A percentile compares a stretch with the other conserved stretches of the same genome.
These are phyloP conservation scores for Drosophila meridiana DNA, from an alignment of 2,888 invertebrate species.

Conservation along the genomic window DNA sequence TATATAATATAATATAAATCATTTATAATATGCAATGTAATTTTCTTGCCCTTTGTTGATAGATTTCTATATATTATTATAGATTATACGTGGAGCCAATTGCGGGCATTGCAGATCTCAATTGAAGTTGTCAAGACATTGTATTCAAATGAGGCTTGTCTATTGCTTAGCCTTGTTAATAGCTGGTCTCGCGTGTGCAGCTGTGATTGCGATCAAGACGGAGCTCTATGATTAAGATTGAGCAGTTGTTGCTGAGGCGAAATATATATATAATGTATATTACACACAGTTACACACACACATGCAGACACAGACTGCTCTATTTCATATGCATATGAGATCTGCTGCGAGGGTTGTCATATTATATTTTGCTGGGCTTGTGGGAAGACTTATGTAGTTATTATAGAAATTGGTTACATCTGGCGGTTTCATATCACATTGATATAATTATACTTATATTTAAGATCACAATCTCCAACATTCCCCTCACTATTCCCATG, in stretches of 20 bases:
- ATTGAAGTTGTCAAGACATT: slow-evolving; percentile 52
- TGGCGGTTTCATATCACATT: too few relatives aligned
- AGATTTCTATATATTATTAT: neutral
- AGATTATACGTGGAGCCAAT: slow-evolving; percentile 37
- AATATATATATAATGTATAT: slow-evolving; percentile 19
- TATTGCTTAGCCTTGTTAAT: slow-evolving; percentile 42
- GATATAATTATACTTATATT: neutral
- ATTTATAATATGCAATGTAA: neutral
- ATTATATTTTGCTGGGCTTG: neutral
- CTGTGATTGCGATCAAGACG: slow-evolving; percentile 15
- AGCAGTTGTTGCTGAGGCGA: slow-evolving; percentile 18
- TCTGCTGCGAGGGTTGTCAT: slow-evolving; percentile 13
- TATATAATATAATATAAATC: neutral
- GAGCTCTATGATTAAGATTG: slow-evolving; percentile 27
- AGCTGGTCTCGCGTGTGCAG: slow-evolving; percentile 22
- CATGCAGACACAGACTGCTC: slow-evolving; percentile 7
- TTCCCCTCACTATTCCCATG: neutral
- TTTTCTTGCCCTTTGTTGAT: slow-evolving; percentile 38
- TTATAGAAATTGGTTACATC: neutral
- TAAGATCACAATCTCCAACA: neutral
- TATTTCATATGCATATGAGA: slow-evolving; percentile 28
- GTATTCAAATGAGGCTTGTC: slow-evolving; percentile 64
- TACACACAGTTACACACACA: slow-evolving; percentile 30
- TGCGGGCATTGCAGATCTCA: slow-evolving; percentile 38
- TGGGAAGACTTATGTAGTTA: neutral